phyloP scores from a whole-genome alignment of 2,113 vertebrate species.

The Semnornis frantzii region DNA sequence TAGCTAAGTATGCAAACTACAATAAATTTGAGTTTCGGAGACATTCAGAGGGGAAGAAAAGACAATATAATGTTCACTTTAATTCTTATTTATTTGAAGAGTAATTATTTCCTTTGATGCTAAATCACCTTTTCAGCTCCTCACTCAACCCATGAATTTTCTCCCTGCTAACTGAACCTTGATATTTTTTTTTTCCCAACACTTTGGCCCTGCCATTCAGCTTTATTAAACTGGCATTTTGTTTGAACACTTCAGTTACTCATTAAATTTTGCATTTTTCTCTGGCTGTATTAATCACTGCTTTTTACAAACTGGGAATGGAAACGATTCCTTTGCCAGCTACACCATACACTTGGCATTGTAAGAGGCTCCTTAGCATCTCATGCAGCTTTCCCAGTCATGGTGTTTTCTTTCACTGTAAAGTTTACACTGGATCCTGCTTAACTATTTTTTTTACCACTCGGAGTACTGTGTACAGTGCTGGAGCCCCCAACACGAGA shows the following conservation, averaged over 20 bases:
- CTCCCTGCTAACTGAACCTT: neutral
- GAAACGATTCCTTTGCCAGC: conserved; percentile 40
- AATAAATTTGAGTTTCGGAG: conserved; percentile 38
- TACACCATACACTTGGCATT: neutral
- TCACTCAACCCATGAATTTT: neutral
- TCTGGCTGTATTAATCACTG: conserved; percentile 35
- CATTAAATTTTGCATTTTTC: conserved; percentile 46
- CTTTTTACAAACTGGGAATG: conserved; percentile 19
- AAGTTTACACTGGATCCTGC: neutral
- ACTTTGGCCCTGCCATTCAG: conserved; percentile 11
- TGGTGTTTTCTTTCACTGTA: neutral
- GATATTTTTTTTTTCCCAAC: conserved; percentile 8
- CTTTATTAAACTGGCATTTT: conserved; percentile 34
- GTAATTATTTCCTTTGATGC: conserved; percentile 46
- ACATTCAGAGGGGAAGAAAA: neutral
- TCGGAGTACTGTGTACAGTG: no score
- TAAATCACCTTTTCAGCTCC: conserved; percentile 38
- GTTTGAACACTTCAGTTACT: conserved; percentile 43
- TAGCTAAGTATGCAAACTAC: conserved; percentile 40
- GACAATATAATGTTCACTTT: conserved; percentile 12
- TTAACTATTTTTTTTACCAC: neutral
- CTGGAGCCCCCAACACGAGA: no score
- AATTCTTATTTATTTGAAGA: conserved; percentile 36
- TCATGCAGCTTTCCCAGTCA: neutral
- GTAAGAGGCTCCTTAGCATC: neutral